Evolutionary conservation across 2,797 vertebrate genomes (phyloP).

Genomic region (Anniella stebbinsi): DNA sequence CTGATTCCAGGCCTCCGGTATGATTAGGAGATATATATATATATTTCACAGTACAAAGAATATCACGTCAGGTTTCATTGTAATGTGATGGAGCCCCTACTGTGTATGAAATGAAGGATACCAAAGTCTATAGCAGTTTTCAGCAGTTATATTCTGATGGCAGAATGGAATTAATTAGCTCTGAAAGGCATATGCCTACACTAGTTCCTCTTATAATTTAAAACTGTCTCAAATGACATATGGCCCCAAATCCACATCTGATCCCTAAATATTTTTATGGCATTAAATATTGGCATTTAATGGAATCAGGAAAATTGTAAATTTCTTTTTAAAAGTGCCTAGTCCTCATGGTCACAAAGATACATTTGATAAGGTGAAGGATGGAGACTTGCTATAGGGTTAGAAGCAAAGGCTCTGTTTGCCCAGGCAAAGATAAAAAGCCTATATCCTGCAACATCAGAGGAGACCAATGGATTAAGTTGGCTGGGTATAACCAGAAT

Average conservation of each 20-base stretch:
- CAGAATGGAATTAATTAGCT: constrained; percentile 17
- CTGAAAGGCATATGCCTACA: background rate
- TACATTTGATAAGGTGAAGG: background rate
- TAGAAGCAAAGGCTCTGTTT: background rate
- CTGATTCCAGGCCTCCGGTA: background rate
- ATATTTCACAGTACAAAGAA: constrained; percentile 4
- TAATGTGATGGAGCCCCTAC: constrained; percentile 22
- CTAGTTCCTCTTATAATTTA: background rate
- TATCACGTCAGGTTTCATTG: constrained; percentile 15
- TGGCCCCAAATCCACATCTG: background rate
- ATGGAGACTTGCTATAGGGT: too few relatives aligned
- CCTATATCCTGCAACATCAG: background rate
- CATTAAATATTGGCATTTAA: background rate
- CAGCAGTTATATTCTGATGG: background rate
- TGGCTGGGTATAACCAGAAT: background rate
- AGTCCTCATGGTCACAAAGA: background rate
- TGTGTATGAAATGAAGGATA: constrained; percentile 36
- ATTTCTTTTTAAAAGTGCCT: background rate
- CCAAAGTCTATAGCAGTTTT: background rate
- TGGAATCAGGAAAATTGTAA: background rate
- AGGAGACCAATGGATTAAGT: too few relatives aligned
- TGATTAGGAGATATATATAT: constrained; percentile 33
- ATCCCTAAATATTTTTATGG: background rate
- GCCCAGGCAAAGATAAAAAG: background rate
- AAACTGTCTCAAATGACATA: background rate